phyloP scores from a whole-genome alignment of 2,113 vertebrate genomes.

The Morone saxatilis region DNA sequence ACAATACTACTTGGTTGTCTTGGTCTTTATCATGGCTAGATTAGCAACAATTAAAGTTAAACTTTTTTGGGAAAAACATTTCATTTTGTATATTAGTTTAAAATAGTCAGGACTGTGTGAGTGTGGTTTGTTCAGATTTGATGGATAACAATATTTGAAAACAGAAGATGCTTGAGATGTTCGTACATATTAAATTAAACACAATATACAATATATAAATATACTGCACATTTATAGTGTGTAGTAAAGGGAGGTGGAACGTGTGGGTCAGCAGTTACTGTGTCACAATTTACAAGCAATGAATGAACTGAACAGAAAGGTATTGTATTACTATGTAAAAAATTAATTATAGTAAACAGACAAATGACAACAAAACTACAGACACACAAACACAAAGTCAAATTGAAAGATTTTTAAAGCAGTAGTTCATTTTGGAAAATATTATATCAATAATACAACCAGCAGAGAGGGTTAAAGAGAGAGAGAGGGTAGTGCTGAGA shows the following conservation, averaged over 20 bases:
- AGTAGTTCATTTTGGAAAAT: no score
- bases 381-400: no score
- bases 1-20: background rate
- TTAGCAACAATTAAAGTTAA: background rate
- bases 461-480: no score
- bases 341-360: no score
- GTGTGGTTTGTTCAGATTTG: background rate
- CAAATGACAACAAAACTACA: no score
- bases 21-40: background rate
- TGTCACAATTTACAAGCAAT: background rate
- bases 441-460: no score
- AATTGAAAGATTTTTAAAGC: no score
- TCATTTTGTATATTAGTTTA: background rate
- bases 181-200: background rate
- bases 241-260: background rate
- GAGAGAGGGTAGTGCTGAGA: background rate
- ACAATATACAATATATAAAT: background rate
- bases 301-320: background rate
- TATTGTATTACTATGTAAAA: no score
- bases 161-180: background rate
- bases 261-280: background rate
- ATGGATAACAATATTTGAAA: background rate
- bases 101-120: background rate
- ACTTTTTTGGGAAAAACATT: background rate
- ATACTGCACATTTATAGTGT: background rate